Evolutionary conservation across 2,113 vertebrate genomes (phyloP), one percentile per base, ranked within the genome.

Genomic region (Puma concolor): DNA sequence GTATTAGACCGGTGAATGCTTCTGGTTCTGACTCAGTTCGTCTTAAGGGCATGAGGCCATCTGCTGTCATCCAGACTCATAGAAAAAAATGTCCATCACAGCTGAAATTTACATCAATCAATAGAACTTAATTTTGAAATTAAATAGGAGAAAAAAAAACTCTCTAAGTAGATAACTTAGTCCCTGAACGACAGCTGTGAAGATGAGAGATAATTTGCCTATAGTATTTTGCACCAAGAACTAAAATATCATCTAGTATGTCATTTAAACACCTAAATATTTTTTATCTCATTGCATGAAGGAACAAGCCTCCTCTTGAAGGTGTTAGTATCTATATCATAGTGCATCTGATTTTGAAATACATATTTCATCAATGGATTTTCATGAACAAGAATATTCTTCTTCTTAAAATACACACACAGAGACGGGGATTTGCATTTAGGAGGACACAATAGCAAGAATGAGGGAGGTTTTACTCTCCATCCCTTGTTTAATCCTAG

Each of bases 261-360:
- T 84, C 52, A 95, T 91, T 88, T 96, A 83, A 95, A 95, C 33
- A 92, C 19, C 27, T 71, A 86, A 86, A 83, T 74, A 72, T 63
- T 91, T 94, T 95, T 94, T 4, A 33, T 90, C 90, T 96, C 11
- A 79, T 74, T 81, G 38, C 33, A 96, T 96, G 36, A 83, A 80
- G 85, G 13, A 95, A 57, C 2, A 48, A 13, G 29, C 1, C 5
- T 31, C 72, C 67, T 15, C 88, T 97, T 88, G 63, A 91, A 95
- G 17, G 4, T 91, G 19, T 88, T 95, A 48, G 14, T 86, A 36
- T 93, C 12, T 95, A 50, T 71, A 4, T 93, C 54, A 50, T 29
- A 74, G 25, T 69, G 3, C 4, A 94, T 33, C 29, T 76, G 64
- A 95, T 36, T 89, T 31, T 72, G 17, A 97, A 96, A 95, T 17